Evolutionary conservation across 1,140 invertebrate species (phyloP), one percentile per base, ranked within the genome.

Genomic region (Drosophila miranda): DNA sequence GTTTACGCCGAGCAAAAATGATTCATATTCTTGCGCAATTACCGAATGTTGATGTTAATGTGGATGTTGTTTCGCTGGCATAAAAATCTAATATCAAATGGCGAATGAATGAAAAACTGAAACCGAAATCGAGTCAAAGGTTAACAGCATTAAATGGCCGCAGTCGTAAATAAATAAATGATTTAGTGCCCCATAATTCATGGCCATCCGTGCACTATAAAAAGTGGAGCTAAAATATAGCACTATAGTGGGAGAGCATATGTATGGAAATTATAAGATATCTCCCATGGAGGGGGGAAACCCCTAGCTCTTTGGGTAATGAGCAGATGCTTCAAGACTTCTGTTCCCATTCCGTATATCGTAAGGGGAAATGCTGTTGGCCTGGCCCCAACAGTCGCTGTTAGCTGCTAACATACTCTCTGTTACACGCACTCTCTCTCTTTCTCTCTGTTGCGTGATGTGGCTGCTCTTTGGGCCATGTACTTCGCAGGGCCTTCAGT

Each of bases 141-240:
- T 83, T 68, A 80, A 80, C 72, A 71, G 56, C 72, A 79, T 75
- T 75, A 66, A 79, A 63, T 59, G 70, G 63, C 50, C 41, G 49
- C 34, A 57, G 34, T 48, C 61, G 50, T 75, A 63, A 81, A 77
- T 81, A 81, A 81, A 81, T 76, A 77, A 48, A 63, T 81, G 60
- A 84, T 86, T 84, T 84, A 84, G 50, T 28, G 50, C 43, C 42
- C 81, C 68, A 86, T 63, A 70, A 81, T 76, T 77, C 58, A 61
- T 69, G 48, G 23, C 48, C 34, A 53, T 43, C 50, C 30, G 59
- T 58, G 28, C 34, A 56, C 71, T 45, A 62, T 64, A 84, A 63
- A 79, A 79, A 73, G 45, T 62, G 67, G 42, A 44, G 14, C 48
- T 60, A 52, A 70, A 70, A 70, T 49, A 38, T 23, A 13, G 42